These are phyloP conservation scores for Apostichopus californicus DNA, from an alignment of 35 echinoderm and acorn worm species.

Conservation along the genomic window DNA sequence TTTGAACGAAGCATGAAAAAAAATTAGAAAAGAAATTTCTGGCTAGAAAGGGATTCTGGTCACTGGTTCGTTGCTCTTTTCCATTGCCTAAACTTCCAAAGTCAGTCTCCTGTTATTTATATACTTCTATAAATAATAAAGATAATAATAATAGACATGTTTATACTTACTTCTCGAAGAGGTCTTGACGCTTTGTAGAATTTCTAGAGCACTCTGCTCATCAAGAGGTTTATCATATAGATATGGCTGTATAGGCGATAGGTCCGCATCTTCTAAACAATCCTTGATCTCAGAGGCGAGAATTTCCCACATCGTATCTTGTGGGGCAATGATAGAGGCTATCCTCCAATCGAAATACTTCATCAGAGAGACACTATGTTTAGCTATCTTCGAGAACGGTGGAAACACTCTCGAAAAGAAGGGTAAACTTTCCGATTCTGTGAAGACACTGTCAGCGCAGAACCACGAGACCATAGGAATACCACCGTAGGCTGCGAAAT, in stretches of 20 bases:
- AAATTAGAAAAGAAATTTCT: no score
- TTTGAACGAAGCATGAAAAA: no score
- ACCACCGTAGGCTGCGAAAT: conserved; percentile 66
- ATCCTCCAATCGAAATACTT: conserved; percentile 59
- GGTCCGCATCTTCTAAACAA: background rate
- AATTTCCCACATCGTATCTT: conserved; percentile 19
- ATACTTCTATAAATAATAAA: no score
- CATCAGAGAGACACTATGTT: conserved; percentile 34
- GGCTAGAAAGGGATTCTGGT: no score
- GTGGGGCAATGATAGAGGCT: conserved; percentile 57
- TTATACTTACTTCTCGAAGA: conserved; percentile 42
- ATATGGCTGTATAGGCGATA: background rate
- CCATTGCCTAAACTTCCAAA: no score
- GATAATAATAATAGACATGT: no score
- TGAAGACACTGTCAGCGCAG: conserved; percentile 57
- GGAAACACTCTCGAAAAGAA: conserved; percentile 66
- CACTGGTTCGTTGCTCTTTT: no score
- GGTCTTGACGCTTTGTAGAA: background rate
- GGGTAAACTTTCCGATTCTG: conserved; percentile 52
- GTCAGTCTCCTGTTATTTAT: no score
- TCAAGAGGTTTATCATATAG: conserved; percentile 17
- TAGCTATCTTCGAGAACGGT: conserved; percentile 62
- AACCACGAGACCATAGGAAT: conserved; percentile 86
- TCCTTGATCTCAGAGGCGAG: conserved; percentile 29
- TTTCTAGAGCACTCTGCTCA: background rate